Evolutionary conservation across 64 coral and sea anemone species (phyloP).

Genomic region (Cladopsammia gracilis): DNA sequence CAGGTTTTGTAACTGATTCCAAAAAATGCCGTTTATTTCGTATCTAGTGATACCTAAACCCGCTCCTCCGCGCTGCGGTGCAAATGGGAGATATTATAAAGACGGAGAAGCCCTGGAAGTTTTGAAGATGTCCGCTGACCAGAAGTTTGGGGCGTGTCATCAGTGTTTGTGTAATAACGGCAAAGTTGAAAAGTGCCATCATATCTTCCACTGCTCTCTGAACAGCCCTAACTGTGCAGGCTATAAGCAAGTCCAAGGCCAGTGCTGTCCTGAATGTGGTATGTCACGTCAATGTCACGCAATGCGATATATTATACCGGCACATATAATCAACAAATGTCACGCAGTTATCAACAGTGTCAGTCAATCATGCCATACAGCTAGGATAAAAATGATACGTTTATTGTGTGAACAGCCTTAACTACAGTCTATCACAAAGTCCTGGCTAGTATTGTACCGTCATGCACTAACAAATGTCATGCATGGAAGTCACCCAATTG

Average conservation of each 20-base stretch:
- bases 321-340: not conserved
- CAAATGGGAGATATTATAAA: not conserved
- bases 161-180: not conserved
- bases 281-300: not conserved
- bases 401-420: too few species aligned
- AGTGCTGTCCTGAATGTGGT: conserved; percentile 47
- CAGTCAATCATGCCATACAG: too few species aligned
- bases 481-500: too few species aligned
- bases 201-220: conserved; percentile 5
- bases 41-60: conserved; percentile 21
- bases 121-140: not conserved
- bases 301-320: not conserved
- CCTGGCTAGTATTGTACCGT: too few species aligned
- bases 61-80: conserved; percentile 1
- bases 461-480: too few species aligned
- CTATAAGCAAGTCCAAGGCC: not conserved
- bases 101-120: conserved; percentile 21
- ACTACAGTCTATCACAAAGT: too few species aligned
- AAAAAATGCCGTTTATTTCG: not conserved
- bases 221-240: not conserved
- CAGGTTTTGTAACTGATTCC: not conserved
- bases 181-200: conserved; percentile 7
- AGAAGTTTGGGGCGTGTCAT: conserved; percentile 2
- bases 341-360: too few species aligned
- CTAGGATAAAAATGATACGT: too few species aligned